Base-by-base conservation (phyloP, 2,113 vertebrate species). In the Barbus barbus region DNA sequence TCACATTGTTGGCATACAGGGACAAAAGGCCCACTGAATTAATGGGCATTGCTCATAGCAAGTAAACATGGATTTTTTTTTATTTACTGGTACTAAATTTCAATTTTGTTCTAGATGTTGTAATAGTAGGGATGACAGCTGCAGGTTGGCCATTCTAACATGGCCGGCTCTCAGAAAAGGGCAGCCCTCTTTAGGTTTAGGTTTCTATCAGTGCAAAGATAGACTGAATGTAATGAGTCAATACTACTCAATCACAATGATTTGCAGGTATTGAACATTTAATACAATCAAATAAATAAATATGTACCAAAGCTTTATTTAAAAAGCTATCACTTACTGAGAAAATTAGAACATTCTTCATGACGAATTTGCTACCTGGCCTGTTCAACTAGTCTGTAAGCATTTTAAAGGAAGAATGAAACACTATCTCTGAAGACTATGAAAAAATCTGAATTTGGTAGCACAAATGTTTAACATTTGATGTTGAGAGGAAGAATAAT, bases 21-120 rank as follows among this genome's bases (percentile, higher is more conserved):
- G 71, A 77, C 83, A 87, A 84, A 44, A 61, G 75, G 7, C 63
- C 60, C 12, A 53, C 28, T 71, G 28, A 71, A n/a, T 33, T n/a
- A 33, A 20, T 22, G 4, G 26, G 1, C 38, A 77, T n/a, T 69
- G 46, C 16, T 53, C 20, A 41, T 33, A 44, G 60, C 56, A 79
- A 46, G 11, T 58, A 53, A 51, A 36, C 13, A 1, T 24, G 14
- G 5, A 20, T 9, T 8, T 8, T 28, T 60, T 31, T 24, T 38
- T 20, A 44, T 71, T 75, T 65, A 26, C 8, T 22, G 9, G 26
- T 61, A 5, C 31, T 28, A 53, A 65, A 38, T 13, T 44, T 9
- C 0, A n/a, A 26, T 46, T 16, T 53, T 11, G 18, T 33, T 11
- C 3, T 69, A 69, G 33, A 38, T 22, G 33, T 1, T 56, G 9